Percentiles rank a stretch among this genome's conserved stretches.
Conservation (phyloP, 2,888 invertebrate genomes). For the Amiota communis region DNA sequence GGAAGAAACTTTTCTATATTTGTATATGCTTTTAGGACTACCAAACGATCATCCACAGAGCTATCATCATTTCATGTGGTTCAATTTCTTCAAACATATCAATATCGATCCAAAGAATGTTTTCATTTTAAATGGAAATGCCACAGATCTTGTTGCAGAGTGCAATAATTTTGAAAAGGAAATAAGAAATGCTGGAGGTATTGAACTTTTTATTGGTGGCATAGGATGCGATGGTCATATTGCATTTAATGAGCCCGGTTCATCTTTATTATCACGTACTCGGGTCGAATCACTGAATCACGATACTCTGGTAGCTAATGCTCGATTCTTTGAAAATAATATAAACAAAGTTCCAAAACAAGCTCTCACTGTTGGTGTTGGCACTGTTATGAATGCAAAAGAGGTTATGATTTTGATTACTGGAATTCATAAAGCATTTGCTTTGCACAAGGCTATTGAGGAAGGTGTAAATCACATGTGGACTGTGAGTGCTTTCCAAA, state of each 20-base stretch:
- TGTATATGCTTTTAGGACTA: conserved; percentile 75
- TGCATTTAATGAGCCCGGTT: conserved; percentile 99
- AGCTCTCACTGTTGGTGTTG: conserved; percentile 98
- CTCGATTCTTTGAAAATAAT: conserved; percentile 96
- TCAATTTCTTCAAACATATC: conserved; percentile 98
- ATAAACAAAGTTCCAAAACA: conserved; percentile 93
- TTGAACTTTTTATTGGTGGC: conserved; percentile 97
- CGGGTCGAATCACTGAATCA: conserved; percentile 96
- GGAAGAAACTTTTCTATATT: background rate
- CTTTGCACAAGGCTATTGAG: conserved; percentile 97
- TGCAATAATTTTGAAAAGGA: conserved; percentile 89
- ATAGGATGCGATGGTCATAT: conserved; percentile 99
- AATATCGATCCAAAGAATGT: conserved; percentile 95
- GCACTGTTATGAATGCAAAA: conserved; percentile 98
- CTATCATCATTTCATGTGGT: conserved; percentile 99
- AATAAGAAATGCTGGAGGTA: conserved; percentile 91
- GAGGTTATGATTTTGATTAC: conserved; percentile 99
- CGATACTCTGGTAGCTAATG: conserved; percentile 98
- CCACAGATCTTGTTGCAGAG: conserved; percentile 86
- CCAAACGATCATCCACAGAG: conserved; percentile 96
- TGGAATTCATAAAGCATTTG: conserved; percentile 96
- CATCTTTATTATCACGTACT: conserved; percentile 94
- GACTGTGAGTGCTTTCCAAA: conserved; percentile 99
- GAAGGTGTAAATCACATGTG: conserved; percentile 99
- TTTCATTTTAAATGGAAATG: conserved; percentile 95